These are phyloP conservation scores for Epizoanthus illoricatus DNA, from an alignment of 92 coral and sea anemone species.

Conservation along the genomic window DNA sequence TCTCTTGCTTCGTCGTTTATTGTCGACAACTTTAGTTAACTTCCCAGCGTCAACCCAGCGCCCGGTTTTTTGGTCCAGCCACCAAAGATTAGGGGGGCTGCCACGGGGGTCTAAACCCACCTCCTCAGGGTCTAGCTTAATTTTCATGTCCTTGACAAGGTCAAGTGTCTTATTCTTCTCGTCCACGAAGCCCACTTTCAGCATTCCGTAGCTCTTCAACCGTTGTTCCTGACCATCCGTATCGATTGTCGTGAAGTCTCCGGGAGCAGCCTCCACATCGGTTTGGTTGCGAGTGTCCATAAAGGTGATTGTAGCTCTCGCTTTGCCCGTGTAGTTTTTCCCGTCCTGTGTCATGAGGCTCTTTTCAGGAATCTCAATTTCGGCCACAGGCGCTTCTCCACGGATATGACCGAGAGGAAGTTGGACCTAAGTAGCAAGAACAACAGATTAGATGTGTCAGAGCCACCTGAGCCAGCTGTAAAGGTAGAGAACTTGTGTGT, in stretches of 20 bases:
- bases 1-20: conserved; percentile 29
- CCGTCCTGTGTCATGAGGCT: conserved; percentile 53
- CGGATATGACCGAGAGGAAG: conserved; percentile 28
- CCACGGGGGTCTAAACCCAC: conserved; percentile 31
- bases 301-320: conserved; percentile 42
- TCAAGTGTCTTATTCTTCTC: conserved; percentile 47
- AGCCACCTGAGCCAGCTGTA: too few species aligned
- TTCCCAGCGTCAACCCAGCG: conserved; percentile 61
- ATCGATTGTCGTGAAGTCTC: conserved; percentile 61
- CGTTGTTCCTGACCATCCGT: conserved; percentile 56
- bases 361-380: conserved; percentile 55
- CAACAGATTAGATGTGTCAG: too few species aligned
- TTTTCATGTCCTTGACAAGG: conserved; percentile 34
- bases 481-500: too few species aligned
- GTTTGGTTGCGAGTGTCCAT: conserved; percentile 57
- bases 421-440: neutral
- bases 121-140: conserved; percentile 52
- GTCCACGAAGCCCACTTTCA: conserved; percentile 56
- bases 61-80: conserved; percentile 62
- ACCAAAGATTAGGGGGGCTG: conserved; percentile 52
- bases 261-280: conserved; percentile 60
- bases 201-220: conserved; percentile 59
- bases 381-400: conserved; percentile 45
- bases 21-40: conserved; percentile 19
- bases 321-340: conserved; percentile 48